Evolutionary conservation across 2,888 invertebrate genomes (phyloP).

Genomic region (Calameuta pallipes): DNA sequence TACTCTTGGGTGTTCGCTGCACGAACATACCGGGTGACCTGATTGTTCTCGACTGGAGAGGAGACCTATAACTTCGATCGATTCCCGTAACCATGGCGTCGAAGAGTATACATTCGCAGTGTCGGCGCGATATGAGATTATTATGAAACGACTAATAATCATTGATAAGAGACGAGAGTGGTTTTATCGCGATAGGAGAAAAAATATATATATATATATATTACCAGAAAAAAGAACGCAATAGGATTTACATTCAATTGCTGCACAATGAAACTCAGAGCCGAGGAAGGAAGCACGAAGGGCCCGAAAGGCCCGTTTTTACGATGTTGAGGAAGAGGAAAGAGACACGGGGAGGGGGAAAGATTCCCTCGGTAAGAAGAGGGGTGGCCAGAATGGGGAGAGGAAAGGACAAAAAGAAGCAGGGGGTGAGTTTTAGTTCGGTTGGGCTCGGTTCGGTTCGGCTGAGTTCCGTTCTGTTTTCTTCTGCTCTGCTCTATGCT

Average conservation of each 20-base stretch:
- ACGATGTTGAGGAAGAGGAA: conserved; percentile 3
- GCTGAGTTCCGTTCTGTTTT: neutral
- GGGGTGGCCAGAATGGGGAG: neutral
- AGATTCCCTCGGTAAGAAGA: conserved; percentile 18
- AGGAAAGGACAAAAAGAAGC: conserved; percentile 26
- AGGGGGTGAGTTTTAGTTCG: conserved; percentile 32
- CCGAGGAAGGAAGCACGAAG: neutral
- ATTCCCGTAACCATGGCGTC: neutral
- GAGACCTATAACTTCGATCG: neutral
- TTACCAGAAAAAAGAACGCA: neutral
- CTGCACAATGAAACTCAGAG: neutral
- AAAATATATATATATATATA: neutral
- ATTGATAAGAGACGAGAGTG: neutral
- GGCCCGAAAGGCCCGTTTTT: neutral
- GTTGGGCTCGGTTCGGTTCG: neutral
- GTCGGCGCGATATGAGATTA: neutral
- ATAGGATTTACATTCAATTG: neutral
- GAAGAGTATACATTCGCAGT: neutral
- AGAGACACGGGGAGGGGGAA: conserved; percentile 12
- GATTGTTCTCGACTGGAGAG: conserved; percentile 22
- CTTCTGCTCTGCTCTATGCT: conserved; percentile 31
- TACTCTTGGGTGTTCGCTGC: conserved; percentile 52
- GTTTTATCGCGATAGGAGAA: neutral
- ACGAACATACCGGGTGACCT: conserved; percentile 51
- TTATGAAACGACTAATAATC: neutral